phyloP scores from a whole-genome alignment of 2,797 vertebrate species.

The Aselliscus stoliczkanus region DNA sequence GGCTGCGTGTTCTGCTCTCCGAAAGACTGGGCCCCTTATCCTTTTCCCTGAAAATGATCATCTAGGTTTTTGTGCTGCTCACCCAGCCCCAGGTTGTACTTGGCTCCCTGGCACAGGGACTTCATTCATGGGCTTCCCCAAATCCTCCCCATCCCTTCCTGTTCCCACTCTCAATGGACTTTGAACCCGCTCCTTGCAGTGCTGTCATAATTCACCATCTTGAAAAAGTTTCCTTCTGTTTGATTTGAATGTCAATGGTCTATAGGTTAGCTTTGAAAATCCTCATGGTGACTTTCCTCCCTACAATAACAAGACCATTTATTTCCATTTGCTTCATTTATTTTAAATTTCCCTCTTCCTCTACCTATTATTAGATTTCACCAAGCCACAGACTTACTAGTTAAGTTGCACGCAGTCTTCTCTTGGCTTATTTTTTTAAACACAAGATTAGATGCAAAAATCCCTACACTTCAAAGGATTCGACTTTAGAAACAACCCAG shows the following conservation, averaged over 20 bases:
- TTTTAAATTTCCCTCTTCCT: neutral
- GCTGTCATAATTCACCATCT: neutral
- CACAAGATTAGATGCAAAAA: neutral
- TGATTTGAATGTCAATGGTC: neutral
- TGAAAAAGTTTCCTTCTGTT: neutral
- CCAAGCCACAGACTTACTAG: neutral
- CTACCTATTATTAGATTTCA: neutral
- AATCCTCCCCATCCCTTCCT: neutral
- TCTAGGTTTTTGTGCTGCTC: neutral
- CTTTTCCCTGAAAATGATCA: neutral
- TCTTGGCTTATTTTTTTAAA: neutral
- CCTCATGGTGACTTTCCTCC: neutral
- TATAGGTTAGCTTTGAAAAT: neutral
- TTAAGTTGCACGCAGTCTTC: neutral
- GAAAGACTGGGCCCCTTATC: neutral
- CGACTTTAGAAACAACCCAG: neutral
- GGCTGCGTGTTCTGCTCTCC: neutral
- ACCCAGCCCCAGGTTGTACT: neutral
- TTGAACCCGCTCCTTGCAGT: neutral
- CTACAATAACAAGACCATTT: neutral
- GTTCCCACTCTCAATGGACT: neutral
- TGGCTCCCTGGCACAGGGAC: neutral
- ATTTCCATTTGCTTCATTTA: neutral
- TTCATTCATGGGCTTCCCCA: neutral
- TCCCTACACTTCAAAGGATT: neutral